Percentiles rank a stretch among this genome's conserved stretches.
Evolutionary conservation across 2,888 invertebrate species (phyloP).

Genomic region (Morpho deidamia): DNA sequence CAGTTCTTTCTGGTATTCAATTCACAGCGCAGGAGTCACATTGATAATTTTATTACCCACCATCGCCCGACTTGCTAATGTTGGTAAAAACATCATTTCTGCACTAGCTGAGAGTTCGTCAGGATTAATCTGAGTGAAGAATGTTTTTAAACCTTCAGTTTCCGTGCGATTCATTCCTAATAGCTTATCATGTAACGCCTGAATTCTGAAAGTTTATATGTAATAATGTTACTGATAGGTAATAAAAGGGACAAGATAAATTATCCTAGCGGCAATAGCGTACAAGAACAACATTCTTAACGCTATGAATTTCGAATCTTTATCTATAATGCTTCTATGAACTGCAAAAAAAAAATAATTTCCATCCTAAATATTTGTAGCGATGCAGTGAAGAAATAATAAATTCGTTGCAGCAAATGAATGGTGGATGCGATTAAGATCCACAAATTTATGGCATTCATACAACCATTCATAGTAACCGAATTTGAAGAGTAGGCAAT

Average conservation of each 20-base stretch:
- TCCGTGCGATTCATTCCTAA: constrained; percentile 16
- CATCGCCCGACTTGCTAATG: constrained; percentile 9
- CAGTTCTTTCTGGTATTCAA: no score
- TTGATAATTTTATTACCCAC: no score
- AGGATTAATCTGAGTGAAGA: constrained; percentile 34
- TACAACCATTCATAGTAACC: not conserved
- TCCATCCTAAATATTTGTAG: no score
- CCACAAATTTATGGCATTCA: not conserved
- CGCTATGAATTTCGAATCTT: not conserved
- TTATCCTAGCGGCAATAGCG: no score
- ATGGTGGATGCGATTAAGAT: not conserved
- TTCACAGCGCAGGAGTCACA: no score
- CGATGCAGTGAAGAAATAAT: not conserved
- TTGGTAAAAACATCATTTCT: constrained; percentile 33
- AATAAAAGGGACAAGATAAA: not conserved
- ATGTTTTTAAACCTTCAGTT: constrained; percentile 31
- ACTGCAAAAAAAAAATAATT: not conserved
- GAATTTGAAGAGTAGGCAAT: not conserved
- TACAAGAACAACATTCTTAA: not conserved
- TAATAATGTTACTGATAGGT: not conserved
- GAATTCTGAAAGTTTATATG: constrained; percentile 24
- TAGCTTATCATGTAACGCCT: constrained; percentile 26
- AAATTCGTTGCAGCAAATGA: not conserved
- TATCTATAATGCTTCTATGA: not conserved
- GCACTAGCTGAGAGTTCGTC: constrained; percentile 38